phyloP scores from a whole-genome alignment of 2,888 invertebrate species.

The Trimorus sp. region DNA sequence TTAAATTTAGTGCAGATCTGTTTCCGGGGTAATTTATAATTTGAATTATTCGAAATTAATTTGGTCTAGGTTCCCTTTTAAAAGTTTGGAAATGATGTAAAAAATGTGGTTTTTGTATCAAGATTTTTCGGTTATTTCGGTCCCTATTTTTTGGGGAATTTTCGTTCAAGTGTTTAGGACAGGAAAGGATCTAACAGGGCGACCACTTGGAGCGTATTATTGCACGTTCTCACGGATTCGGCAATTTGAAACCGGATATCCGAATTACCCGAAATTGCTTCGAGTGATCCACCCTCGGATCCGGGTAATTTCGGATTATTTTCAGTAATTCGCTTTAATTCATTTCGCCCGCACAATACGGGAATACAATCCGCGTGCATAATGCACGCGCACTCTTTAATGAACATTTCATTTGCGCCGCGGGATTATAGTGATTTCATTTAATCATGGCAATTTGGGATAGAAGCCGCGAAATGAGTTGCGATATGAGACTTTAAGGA shows the following conservation, averaged over 20 bases:
- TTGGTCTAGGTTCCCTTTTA: no score
- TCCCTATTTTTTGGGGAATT: no score
- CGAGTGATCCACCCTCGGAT: constrained; percentile 62
- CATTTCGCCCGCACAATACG: constrained; percentile 56
- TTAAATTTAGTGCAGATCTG: no score
- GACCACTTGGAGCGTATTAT: constrained; percentile 48
- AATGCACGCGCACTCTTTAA: constrained; percentile 25
- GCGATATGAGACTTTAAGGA: constrained; percentile 1
- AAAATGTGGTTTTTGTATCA: no score
- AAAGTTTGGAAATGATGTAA: no score
- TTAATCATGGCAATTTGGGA: constrained; percentile 27
- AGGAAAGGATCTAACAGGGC: neutral
- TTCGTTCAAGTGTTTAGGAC: no score
- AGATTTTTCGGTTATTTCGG: no score
- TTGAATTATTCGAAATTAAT: no score
- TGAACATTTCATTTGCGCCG: constrained; percentile 28
- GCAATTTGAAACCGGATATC: constrained; percentile 66
- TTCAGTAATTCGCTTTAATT: constrained; percentile 62
- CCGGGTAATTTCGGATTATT: constrained; percentile 65
- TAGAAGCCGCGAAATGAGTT: constrained; percentile 4
- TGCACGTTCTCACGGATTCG: constrained; percentile 64
- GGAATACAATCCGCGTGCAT: constrained; percentile 20
- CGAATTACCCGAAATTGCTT: constrained; percentile 64
- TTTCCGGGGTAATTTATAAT: no score
- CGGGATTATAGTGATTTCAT: constrained; percentile 45